Conservation (phyloP, 1,140 invertebrate species). For the Planococcus citri region DNA sequence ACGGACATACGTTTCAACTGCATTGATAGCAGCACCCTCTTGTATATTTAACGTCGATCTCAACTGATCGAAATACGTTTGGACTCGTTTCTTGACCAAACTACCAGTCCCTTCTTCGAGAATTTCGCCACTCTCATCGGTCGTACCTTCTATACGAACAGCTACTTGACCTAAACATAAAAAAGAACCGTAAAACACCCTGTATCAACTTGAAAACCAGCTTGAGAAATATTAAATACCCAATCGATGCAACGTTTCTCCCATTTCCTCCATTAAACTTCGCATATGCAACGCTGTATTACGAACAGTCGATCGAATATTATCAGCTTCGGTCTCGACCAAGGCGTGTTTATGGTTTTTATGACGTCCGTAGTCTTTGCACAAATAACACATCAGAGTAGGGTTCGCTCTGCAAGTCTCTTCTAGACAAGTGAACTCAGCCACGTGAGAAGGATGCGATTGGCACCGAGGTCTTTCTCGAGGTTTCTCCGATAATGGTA, state of each 20-base stretch:
- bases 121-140: conserved; percentile 31
- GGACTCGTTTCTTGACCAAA: conserved; percentile 38
- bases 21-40: conserved; percentile 42
- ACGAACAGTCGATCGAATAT: conserved; percentile 39
- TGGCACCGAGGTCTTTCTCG: conserved; percentile 45
- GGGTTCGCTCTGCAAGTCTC: conserved; percentile 39
- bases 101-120: conserved; percentile 36
- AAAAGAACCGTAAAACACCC: background rate
- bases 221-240: conserved; percentile 30
- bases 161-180: conserved; percentile 34
- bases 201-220: conserved; percentile 14
- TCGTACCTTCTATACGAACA: conserved; percentile 35
- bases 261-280: conserved; percentile 46
- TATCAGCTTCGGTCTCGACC: conserved; percentile 46
- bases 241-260: conserved; percentile 41
- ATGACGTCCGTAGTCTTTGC: conserved; percentile 46
- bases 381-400: conserved; percentile 44
- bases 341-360: conserved; percentile 44
- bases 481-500: conserved; percentile 47
- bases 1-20: conserved; percentile 44
- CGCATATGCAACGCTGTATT: conserved; percentile 41
- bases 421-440: conserved; percentile 48
- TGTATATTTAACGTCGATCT: conserved; percentile 41
- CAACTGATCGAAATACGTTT: conserved; percentile 43
- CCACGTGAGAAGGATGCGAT: conserved; percentile 43